Conservation (phyloP, 2,888 invertebrate species). For the Diabrotica balteata region DNA sequence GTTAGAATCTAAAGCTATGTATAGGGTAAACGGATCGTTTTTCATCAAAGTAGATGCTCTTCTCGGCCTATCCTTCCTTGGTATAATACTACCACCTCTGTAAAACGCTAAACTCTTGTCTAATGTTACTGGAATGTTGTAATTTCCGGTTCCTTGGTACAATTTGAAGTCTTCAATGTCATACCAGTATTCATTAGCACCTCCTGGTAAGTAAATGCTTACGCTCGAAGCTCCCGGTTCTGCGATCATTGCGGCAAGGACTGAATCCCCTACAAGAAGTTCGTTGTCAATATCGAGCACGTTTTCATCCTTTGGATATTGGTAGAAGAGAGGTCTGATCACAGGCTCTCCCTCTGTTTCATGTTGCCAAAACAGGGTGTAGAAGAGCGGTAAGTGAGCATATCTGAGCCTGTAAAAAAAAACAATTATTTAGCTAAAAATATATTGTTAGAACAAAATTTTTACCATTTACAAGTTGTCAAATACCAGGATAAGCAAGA, state of each 20-base stretch:
- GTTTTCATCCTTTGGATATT: constrained; percentile 84
- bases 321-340: constrained; percentile 88
- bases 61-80: constrained; percentile 88
- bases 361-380: constrained; percentile 81
- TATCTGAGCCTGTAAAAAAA: constrained; percentile 68
- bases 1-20: constrained; percentile 80
- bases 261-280: constrained; percentile 77
- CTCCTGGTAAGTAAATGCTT: constrained; percentile 87
- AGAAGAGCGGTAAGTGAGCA: constrained; percentile 88
- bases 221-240: constrained; percentile 78
- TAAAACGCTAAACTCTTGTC: constrained; percentile 66
- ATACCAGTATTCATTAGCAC: constrained; percentile 81
- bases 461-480: too few relatives aligned
- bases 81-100: constrained; percentile 80
- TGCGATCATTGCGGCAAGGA: constrained; percentile 86
- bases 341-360: constrained; percentile 85
- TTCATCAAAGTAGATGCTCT: constrained; percentile 84
- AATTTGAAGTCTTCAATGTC: constrained; percentile 79
- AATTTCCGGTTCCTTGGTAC: constrained; percentile 65
- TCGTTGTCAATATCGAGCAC: constrained; percentile 85
- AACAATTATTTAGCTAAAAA: background rate
- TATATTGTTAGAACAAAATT: too few relatives aligned
- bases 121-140: constrained; percentile 73
- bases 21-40: constrained; percentile 91
- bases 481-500: too few relatives aligned